Evolutionary conservation across 2,113 vertebrate species (phyloP).

Genomic region (Eira barbara): DNA sequence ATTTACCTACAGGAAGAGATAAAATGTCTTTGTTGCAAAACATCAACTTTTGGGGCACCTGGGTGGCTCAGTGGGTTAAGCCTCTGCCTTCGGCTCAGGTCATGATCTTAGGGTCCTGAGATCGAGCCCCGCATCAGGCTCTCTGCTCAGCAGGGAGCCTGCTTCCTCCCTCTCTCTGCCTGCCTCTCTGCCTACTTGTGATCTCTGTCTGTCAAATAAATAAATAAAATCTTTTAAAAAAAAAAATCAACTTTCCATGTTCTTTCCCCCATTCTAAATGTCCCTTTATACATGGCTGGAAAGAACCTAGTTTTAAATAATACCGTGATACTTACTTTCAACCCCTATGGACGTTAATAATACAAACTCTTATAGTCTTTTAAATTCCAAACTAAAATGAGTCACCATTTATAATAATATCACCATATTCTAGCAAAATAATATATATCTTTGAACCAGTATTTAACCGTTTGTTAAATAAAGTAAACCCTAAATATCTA

Average conservation of each 20-base stretch:
- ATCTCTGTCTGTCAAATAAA: too few species aligned
- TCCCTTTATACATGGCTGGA: background rate
- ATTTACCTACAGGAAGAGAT: background rate
- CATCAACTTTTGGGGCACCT: background rate
- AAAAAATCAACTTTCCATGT: background rate
- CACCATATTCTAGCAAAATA: constrained; percentile 13
- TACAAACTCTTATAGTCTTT: background rate
- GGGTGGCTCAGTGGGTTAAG: too few species aligned
- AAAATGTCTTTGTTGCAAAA: constrained; percentile 22
- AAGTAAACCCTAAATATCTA: background rate
- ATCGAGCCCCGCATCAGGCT: too few species aligned
- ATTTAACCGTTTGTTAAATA: background rate
- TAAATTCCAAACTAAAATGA: constrained; percentile 29
- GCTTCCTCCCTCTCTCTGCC: too few species aligned
- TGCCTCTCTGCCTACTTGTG: too few species aligned
- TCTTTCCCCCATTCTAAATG: background rate
- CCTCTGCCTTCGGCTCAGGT: too few species aligned
- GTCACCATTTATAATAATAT: background rate
- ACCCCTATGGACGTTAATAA: background rate
- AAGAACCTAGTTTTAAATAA: constrained; percentile 22
- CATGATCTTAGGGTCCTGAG: too few species aligned
- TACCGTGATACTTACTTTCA: background rate
- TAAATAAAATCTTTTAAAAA: too few species aligned
- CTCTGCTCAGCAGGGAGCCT: too few species aligned
- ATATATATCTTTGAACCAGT: background rate